Base-by-base conservation (phyloP, 1,140 invertebrate genomes). In the Vanessa atalanta region DNA sequence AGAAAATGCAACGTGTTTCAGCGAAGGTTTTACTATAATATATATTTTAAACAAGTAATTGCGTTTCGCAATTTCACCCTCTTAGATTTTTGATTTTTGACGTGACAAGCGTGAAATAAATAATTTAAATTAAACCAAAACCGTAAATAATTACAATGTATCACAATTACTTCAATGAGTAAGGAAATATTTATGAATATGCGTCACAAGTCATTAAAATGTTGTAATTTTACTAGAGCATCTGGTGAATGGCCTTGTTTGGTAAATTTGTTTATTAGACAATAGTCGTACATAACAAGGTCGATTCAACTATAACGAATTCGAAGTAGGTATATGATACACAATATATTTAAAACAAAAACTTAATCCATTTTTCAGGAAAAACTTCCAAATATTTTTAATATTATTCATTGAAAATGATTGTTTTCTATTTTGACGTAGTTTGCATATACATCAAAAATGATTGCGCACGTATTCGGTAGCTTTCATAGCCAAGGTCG, bases 401-500 rank as follows among this genome's bases (percentile, higher is more conserved):
- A 6, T 31, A 31, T 31, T 20, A 20, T 20, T 20, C 14, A 31
- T 11, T 23, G 0, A 20, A 11, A 11, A 65, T 47, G 47, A 15
- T 48, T 6, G 15, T 72, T 65, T 8, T 68, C n/a, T 20, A 60
- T 64, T 70, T 47, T 60, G 55, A 23, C 26, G 26, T 69, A 23
- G 70, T 70, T 72, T 70, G 68, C 63, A 72, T 77, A 66, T 50
- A 66, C 67, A 74, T 75, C 72, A 71, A 47, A 72, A 74, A 77
- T 65, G 60, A 74, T 65, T 48, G 51, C 20, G 70, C 50, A 75
- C 61, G 47, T 71, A 75, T 73, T 77, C 66, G 74, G 61, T 72
- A 77, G 76, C 84, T 86, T 86, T 86, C 82, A 73, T 83, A 83
- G 61, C 57, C 74, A 85, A 83, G 80, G 78, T 78, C 79, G 75